Conservation (phyloP, 1,140 invertebrate genomes). For the Aphaenogaster ashmeadi region DNA sequence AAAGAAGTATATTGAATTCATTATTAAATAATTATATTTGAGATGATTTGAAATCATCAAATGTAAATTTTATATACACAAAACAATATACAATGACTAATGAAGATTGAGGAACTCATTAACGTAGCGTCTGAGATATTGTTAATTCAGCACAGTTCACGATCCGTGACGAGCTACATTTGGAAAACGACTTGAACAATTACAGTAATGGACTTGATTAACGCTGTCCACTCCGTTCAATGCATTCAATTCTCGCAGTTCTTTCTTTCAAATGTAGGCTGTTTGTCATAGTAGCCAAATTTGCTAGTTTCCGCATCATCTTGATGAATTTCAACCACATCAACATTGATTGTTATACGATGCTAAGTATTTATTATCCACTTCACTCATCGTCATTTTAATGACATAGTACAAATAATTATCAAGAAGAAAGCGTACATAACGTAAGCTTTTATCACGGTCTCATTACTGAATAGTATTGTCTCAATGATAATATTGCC, state of each 20-base stretch:
- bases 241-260: background rate
- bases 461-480: slow-evolving; percentile 15
- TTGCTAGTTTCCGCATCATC: slow-evolving; percentile 4
- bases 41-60: background rate
- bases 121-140: slow-evolving; percentile 49
- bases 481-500: background rate
- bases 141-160: slow-evolving; percentile 73
- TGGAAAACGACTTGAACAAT: slow-evolving; percentile 53
- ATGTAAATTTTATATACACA: background rate
- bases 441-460: slow-evolving; percentile 8
- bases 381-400: slow-evolving; percentile 30
- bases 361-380: slow-evolving; percentile 20
- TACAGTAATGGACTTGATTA: slow-evolving; percentile 64
- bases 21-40: background rate
- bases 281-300: background rate
- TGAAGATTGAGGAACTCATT: slow-evolving; percentile 22
- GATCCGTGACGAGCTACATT: slow-evolving; percentile 72
- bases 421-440: slow-evolving; percentile 29
- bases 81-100: background rate
- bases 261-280: slow-evolving; percentile 6
- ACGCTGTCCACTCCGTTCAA: slow-evolving; percentile 53
- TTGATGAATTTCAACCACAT: background rate
- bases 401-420: slow-evolving; percentile 28
- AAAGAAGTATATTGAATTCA: background rate
- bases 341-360: background rate